Base-by-base conservation (phyloP, 1,140 invertebrate genomes). In the Samia ricini region DNA sequence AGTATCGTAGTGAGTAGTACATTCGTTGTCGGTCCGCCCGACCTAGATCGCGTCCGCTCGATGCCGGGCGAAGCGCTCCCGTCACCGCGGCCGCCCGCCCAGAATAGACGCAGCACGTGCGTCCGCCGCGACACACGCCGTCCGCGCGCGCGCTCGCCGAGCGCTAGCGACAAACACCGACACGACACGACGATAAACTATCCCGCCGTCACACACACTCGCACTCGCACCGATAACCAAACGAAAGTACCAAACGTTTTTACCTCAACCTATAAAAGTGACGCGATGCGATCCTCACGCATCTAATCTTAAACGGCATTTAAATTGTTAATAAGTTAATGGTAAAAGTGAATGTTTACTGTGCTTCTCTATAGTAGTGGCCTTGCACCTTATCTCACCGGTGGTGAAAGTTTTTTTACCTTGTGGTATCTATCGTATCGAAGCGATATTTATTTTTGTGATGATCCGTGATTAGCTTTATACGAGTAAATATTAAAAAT, bases 71-170 rank as follows among this genome's bases (percentile, higher is more conserved):
- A 60, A 63, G 75, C 79, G 72, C 81, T 74, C 71, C 76, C 78
- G 63, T 51, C 65, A 57, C 55, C 26, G 20, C 61, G 54, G 33
- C 62, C 64, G 76, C 75, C 80, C 79, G 84, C 82, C 85, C 79
- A 87, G 84, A 89, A 89, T 89, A 89, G 87, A 89, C 81, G 85
- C 80, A 86, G 83, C 87, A 89, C 83, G 85, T 88, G 87, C 83
- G 85, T 82, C 76, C 70, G 70, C 62, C 72, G 74, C 72, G 81
- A 71, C 80, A 76, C 78, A 82, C 81, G 87, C 76, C 78, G 72
- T 73, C 58, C 71, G 56, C 61, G 59, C 60, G 64, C 57, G 21
- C 48, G 49, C 23, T 18, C 58, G 48, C 36, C 54, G 48, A 54
- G 56, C 63, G 63, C 69, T 57, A 66, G 51, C 63, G 48, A 42